Evolutionary conservation across 2,888 invertebrate species (phyloP), one percentile per base, ranked within the genome.

Genomic region (Drosophila tanythrix): DNA sequence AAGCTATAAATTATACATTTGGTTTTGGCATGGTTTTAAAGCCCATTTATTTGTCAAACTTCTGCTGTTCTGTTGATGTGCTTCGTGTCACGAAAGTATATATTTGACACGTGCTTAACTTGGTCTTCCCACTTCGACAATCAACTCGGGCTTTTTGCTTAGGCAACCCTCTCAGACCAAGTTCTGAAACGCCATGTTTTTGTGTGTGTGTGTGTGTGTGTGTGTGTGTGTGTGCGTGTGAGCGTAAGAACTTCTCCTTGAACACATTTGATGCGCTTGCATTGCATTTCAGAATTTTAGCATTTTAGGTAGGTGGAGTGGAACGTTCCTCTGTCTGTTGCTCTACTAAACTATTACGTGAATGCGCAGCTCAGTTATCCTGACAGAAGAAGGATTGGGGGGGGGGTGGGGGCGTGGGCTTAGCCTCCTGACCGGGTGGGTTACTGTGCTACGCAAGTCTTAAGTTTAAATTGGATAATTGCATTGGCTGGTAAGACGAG

Each of bases 191-290:
- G 72, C 69, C 81, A 73, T 73, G 74, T 88, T 83, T 18, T 18
- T 52, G 25, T 48, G 27, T 43, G 10, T 29, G 33, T 40, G 25
- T 46, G 27, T 31, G 35, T 57, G 51, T 51, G 60, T 40, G 52
- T 46, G 13, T 35, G 56, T 27, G 38, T 56, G 38, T 40, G 59
- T 43, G 53, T 35, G 46, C 50, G 64, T 58, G 60, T 55, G 65
- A 60, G 63, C 67, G 74, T 69, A 69, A 74, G 60, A 73, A 66
- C 64, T 75, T 88, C 46, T 67, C 83, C 88, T 88, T 86, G 81
- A 83, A 62, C 71, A 70, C 78, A 62, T 85, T 80, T 70, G 43
- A 68, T 74, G 69, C 64, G 68, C 68, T 50, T 72, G 75, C 70
- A 80, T 68, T 71, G 75, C 69, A 80, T 76, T 67, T 62, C 15